Evolutionary conservation across 92 coral and sea anemone species (phyloP).

Genomic region (Pocillopora grandis): DNA sequence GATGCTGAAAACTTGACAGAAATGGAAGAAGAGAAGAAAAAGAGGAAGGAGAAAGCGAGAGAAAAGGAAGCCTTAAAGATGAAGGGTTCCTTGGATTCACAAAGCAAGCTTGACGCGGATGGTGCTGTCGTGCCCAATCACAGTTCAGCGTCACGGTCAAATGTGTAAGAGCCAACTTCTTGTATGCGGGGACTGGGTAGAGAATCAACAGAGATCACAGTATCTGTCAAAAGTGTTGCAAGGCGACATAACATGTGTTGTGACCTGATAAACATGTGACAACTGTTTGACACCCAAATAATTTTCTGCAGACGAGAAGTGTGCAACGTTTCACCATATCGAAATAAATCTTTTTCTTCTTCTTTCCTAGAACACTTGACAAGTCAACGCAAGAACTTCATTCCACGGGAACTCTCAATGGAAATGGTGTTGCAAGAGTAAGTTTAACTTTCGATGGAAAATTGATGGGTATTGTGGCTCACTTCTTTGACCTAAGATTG

Average conservation of each 20-base stretch:
- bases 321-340: neutral
- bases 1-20: constrained; percentile 97
- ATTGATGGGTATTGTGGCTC: no score
- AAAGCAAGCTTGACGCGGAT: constrained; percentile 13
- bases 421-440: constrained; percentile 75
- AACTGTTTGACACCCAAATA: neutral
- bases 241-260: no score
- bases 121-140: constrained; percentile 29
- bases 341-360: neutral
- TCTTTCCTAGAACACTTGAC: constrained; percentile 37
- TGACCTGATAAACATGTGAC: neutral
- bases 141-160: constrained; percentile 42
- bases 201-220: neutral
- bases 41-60: constrained; percentile 70
- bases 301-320: no score
- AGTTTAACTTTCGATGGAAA: neutral
- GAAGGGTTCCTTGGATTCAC: constrained; percentile 18
- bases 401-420: constrained; percentile 64
- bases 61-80: constrained; percentile 47
- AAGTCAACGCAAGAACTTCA: constrained; percentile 75
- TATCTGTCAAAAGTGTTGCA: neutral
- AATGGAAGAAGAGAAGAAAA: constrained; percentile 93
- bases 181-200: neutral
- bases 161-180: constrained; percentile 14
- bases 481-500: no score